These are phyloP conservation scores for Cyprinodon tularosa DNA, from an alignment of 2,113 vertebrate species.

Conservation along the genomic window DNA sequence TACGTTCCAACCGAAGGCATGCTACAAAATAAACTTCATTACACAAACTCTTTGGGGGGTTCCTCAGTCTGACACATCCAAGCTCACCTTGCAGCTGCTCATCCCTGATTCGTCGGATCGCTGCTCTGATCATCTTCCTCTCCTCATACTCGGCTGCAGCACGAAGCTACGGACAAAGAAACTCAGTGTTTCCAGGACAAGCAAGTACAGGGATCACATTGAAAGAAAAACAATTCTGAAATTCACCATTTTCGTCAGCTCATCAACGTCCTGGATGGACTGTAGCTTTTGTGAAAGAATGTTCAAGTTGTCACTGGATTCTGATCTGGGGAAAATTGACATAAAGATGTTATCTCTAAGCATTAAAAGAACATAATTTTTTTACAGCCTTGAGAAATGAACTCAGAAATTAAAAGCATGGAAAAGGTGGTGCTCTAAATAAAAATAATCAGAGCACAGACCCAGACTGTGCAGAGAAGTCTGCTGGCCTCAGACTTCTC, in stretches of 20 bases:
- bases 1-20: not conserved
- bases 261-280: constrained; percentile 86
- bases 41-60: not conserved
- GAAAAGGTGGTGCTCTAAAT: constrained; percentile 50
- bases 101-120: constrained; percentile 87
- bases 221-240: not conserved
- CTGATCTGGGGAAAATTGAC: constrained; percentile 73
- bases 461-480: constrained; percentile 9
- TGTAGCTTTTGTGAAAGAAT: constrained; percentile 84
- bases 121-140: constrained; percentile 90
- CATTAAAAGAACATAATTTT: not conserved
- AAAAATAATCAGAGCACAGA: constrained; percentile 32
- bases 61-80: not conserved
- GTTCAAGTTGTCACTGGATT: constrained; percentile 81
- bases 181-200: not conserved
- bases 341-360: not conserved
- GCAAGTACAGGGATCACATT: not conserved
- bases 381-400: not conserved
- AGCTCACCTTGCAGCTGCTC: constrained; percentile 86
- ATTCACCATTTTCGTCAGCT: constrained; percentile 89
- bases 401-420: not conserved
- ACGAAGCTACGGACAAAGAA: constrained; percentile 79
- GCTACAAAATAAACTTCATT: not conserved
- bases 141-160: constrained; percentile 88
- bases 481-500: constrained; percentile 34